A percentile compares a stretch with the other conserved stretches of the same genome.
Evolutionary conservation across 2,797 vertebrate genomes (phyloP).

Genomic region (Silurus lanzhouensis): DNA sequence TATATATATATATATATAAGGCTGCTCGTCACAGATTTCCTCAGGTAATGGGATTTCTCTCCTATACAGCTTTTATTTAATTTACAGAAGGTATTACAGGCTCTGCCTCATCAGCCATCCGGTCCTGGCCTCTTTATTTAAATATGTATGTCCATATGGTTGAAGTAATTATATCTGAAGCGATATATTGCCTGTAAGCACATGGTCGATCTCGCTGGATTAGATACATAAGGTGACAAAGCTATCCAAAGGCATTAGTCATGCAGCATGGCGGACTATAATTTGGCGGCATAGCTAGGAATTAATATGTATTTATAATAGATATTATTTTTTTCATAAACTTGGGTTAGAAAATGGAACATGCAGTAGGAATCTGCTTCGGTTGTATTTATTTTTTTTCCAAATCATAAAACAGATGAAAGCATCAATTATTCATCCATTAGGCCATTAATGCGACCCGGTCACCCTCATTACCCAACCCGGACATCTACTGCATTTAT

Average conservation of each 20-base stretch:
- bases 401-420: not conserved
- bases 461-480: slow-evolving; percentile 25
- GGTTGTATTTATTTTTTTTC: not conserved
- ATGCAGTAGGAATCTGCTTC: not conserved
- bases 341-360: not conserved
- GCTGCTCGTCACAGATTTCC: not conserved
- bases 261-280: slow-evolving; percentile 23
- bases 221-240: slow-evolving; percentile 30
- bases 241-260: slow-evolving; percentile 41
- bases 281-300: slow-evolving; percentile 5
- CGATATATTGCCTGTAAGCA: slow-evolving; percentile 24
- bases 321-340: not conserved
- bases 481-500: slow-evolving; percentile 30
- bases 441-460: slow-evolving; percentile 24
- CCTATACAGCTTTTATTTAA: not conserved
- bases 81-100: not conserved
- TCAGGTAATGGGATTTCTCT: slow-evolving; percentile 33
- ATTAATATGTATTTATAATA: slow-evolving; percentile 27
- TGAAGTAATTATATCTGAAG: slow-evolving; percentile 45
- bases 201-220: slow-evolving; percentile 33
- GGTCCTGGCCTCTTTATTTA: slow-evolving; percentile 30
- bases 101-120: slow-evolving; percentile 41
- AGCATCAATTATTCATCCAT: slow-evolving; percentile 5
- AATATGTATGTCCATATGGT: slow-evolving; percentile 33
- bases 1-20: not conserved